phyloP scores from a whole-genome alignment of 2,888 invertebrate genomes.

The Synergus laeviventris region DNA sequence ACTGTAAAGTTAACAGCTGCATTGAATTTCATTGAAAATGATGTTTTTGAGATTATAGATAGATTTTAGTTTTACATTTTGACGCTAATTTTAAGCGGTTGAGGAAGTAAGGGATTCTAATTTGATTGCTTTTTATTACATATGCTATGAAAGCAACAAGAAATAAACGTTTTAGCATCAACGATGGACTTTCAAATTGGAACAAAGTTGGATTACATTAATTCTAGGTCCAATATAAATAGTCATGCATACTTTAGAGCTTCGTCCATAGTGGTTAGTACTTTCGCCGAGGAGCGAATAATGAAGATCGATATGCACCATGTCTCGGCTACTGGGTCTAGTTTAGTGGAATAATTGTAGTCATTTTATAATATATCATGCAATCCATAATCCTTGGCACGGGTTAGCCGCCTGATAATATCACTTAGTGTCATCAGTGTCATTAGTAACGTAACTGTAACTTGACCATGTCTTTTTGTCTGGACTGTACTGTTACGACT shows the following conservation, averaged over 20 bases:
- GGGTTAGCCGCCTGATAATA: slow-evolving; percentile 22
- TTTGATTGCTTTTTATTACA: neutral
- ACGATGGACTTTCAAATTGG: slow-evolving; percentile 16
- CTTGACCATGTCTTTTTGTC: too few species aligned
- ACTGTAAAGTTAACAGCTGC: too few species aligned
- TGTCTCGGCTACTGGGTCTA: slow-evolving; percentile 37
- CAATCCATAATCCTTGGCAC: slow-evolving; percentile 36
- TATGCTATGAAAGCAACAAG: neutral
- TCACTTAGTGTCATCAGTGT: slow-evolving; percentile 28
- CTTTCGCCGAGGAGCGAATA: slow-evolving; percentile 5
- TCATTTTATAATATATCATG: slow-evolving; percentile 25
- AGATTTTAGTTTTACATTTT: too few species aligned
- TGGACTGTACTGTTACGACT: too few species aligned
- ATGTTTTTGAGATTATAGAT: too few species aligned
- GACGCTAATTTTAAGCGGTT: neutral
- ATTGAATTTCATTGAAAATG: too few species aligned
- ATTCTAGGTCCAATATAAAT: slow-evolving; percentile 23
- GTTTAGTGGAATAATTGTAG: slow-evolving; percentile 22
- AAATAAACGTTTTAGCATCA: neutral
- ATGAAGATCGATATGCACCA: slow-evolving; percentile 33
- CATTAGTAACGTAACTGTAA: too few species aligned
- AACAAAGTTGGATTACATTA: slow-evolving; percentile 33
- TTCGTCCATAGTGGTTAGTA: slow-evolving; percentile 16
- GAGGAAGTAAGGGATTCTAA: neutral
- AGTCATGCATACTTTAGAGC: slow-evolving; percentile 11